Conservation (phyloP, 2,113 vertebrate species). For the Cyrtonyx montezumae region DNA sequence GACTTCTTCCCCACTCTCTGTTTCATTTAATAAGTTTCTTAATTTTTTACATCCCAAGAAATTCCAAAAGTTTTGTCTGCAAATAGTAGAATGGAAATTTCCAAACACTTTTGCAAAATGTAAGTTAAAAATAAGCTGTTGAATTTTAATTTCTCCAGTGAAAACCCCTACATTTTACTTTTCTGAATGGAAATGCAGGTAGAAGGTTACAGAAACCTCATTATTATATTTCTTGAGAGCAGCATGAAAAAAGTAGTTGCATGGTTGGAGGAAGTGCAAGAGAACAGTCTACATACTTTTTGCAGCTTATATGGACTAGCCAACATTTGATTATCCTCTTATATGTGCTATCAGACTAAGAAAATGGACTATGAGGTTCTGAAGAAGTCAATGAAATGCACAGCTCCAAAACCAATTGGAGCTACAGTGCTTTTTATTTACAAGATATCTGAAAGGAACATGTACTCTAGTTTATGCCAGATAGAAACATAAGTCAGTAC, state of each 20-base stretch:
- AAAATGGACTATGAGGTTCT: not conserved
- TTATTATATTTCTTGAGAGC: not conserved
- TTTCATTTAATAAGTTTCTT: constrained; percentile 11
- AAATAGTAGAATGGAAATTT: constrained; percentile 14
- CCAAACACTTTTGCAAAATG: not conserved
- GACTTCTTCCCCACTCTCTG: not conserved
- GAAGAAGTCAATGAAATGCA: not conserved
- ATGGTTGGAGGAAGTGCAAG: not conserved
- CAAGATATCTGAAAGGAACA: not conserved
- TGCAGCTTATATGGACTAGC: not conserved
- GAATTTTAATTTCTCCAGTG: constrained; percentile 8
- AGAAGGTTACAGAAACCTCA: not conserved
- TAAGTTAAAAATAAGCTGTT: constrained; percentile 7
- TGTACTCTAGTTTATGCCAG: not conserved
- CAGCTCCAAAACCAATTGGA: not conserved
- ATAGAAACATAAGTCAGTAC: not conserved
- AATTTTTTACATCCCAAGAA: constrained; percentile 23
- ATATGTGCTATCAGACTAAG: not conserved
- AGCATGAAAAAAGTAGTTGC: not conserved
- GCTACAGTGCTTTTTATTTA: constrained; percentile 3
- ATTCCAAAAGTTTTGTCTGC: constrained; percentile 23
- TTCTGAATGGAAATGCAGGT: not conserved
- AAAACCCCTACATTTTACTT: not conserved
- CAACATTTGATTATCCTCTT: constrained; percentile 27
- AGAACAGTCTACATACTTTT: not conserved